These are phyloP conservation scores for Cossypha niveicapilla DNA, from an alignment of 2,797 vertebrate species.

Conservation along the genomic window DNA sequence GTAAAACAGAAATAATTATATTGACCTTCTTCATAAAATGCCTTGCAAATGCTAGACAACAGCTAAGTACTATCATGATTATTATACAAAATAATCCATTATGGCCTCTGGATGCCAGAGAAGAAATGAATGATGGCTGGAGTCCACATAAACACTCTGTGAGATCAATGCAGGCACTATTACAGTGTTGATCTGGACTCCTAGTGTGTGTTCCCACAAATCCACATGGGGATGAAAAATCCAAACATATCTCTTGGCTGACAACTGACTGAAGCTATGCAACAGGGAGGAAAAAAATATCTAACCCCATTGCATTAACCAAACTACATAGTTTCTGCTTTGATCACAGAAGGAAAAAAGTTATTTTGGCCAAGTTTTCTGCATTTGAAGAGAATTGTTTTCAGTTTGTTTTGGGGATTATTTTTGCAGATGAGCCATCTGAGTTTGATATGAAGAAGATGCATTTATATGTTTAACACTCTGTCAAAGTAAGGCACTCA, in stretches of 20 bases:
- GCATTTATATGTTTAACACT: neutral
- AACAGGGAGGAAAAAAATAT: neutral
- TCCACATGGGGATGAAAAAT: slow-evolving; percentile 27
- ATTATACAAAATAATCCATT: slow-evolving; percentile 22
- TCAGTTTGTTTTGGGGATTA: neutral
- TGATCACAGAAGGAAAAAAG: slow-evolving; percentile 15
- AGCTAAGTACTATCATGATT: neutral
- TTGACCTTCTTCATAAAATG: slow-evolving; percentile 1
- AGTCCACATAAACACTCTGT: slow-evolving; percentile 5
- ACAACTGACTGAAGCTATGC: neutral
- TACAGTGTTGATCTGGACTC: slow-evolving; percentile 32
- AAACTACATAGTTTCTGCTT: neutral
- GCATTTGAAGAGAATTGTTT: slow-evolving; percentile 4
- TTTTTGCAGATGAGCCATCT: slow-evolving; percentile 29
- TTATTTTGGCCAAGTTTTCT: slow-evolving; percentile 4
- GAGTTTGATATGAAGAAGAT: neutral
- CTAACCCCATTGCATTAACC: neutral
- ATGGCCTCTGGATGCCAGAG: neutral
- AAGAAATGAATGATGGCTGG: slow-evolving; percentile 35
- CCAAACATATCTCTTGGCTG: slow-evolving; percentile 56
- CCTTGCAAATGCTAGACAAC: slow-evolving; percentile 2
- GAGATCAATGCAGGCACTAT: slow-evolving; percentile 28
- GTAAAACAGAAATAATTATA: neutral
- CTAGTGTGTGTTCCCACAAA: slow-evolving; percentile 18
- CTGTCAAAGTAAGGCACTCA: neutral